These are phyloP conservation scores for Ispidina picta DNA, from an alignment of 2,797 vertebrate species.

Conservation along the genomic window DNA sequence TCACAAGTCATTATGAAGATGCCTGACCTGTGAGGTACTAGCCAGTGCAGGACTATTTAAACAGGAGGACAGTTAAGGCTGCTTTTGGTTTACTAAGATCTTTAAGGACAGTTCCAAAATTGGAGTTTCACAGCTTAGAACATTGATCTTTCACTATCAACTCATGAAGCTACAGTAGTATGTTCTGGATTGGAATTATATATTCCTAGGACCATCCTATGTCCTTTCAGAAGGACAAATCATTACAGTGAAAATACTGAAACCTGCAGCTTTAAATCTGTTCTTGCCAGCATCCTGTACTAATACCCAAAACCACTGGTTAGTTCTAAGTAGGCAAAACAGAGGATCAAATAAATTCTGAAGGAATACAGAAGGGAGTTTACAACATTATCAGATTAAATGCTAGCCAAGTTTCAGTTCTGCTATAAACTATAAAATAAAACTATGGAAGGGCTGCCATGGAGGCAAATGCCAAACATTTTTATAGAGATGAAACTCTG, in stretches of 20 bases:
- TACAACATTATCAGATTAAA: not conserved
- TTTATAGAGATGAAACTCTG: not conserved
- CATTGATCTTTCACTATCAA: not conserved
- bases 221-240: not conserved
- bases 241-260: not conserved
- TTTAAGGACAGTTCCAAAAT: not conserved
- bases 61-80: not conserved
- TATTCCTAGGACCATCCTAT: not conserved
- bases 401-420: not conserved
- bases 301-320: not conserved
- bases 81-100: not conserved
- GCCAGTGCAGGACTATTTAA: not conserved
- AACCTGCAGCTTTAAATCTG: not conserved
- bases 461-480: not conserved
- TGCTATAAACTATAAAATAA: not conserved
- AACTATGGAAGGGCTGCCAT: not conserved
- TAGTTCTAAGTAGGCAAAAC: not conserved
- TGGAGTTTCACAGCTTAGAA: not conserved
- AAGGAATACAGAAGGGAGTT: not conserved
- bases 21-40: not conserved
- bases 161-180: not conserved
- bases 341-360: not conserved
- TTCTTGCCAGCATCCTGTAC: fast-evolving
- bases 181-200: not conserved
- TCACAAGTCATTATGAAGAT: not conserved